phyloP scores from a whole-genome alignment of 2,888 invertebrate species.

The Cremastinae sp. region DNA sequence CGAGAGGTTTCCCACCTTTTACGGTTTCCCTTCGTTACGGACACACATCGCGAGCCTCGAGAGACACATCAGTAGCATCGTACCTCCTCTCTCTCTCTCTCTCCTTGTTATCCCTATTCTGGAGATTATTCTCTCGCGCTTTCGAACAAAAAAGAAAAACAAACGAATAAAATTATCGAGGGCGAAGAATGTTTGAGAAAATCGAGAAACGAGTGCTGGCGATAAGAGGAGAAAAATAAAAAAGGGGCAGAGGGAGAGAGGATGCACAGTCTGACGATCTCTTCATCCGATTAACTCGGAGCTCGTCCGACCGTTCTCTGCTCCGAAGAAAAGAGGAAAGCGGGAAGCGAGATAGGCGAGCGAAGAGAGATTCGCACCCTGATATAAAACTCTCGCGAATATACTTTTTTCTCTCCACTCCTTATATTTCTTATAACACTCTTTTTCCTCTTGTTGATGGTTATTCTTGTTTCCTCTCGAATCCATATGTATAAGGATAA shows the following conservation, averaged over 20 bases:
- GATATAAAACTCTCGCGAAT: conserved; percentile 20
- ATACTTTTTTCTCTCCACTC: conserved; percentile 1
- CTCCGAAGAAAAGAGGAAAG: not conserved
- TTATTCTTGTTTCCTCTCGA: conserved; percentile 28
- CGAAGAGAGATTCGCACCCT: conserved; percentile 33
- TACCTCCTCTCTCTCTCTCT: too few species aligned
- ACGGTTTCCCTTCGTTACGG: conserved; percentile 76
- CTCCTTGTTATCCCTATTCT: conserved; percentile 5
- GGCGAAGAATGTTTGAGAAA: not conserved
- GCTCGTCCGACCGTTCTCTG: conserved; percentile 50
- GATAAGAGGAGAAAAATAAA: conserved; percentile 40
- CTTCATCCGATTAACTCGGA: conserved; percentile 75
- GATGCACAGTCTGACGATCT: conserved; percentile 75
- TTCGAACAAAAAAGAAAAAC: conserved; percentile 11
- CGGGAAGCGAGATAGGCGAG: not conserved
- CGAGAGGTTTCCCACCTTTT: conserved; percentile 80
- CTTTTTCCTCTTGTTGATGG: conserved; percentile 7
- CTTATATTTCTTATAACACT: conserved; percentile 19
- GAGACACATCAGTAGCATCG: conserved; percentile 21
- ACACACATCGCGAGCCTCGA: conserved; percentile 16
- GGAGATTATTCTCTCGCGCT: conserved; percentile 33
- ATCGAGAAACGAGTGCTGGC: not conserved
- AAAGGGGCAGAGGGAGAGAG: conserved; percentile 63
- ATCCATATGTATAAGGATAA: not conserved
- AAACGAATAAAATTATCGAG: conserved; percentile 2